Base-by-base conservation (phyloP, 2,113 vertebrate species). In the Amia ocellicauda region DNA sequence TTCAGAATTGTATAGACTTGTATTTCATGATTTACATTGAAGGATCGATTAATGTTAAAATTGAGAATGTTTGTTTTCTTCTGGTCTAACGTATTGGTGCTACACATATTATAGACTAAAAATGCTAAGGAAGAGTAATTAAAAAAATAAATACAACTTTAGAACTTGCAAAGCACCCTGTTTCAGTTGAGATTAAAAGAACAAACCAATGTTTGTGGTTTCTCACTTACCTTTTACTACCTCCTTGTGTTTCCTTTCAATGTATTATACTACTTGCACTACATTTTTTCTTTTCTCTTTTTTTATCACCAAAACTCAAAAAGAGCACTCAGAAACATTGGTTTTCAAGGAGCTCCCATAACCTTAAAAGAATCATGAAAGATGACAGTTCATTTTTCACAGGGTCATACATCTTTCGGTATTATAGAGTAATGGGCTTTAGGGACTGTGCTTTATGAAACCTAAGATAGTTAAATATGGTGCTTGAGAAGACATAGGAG, bases 311-410 rank as follows among this genome's bases (percentile, higher is more conserved):
- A 66, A 78, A 86, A 84, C 66, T 76, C 74, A 60, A 40, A 71
- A 79, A 80, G 54, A 78, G 74, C 66, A 70, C 63, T 74, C 74
- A 77, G 80, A 80, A 85, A 71, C 62, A 64, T 23, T 56, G 60
- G 71, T 80, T 85, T 76, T 88, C 79, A 80, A 84, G 81, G 80
- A 88, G 82, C 77, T 31, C 81, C 79, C 79, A 82, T 89, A 89
- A 88, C 84, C 84, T 86, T 88, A 85, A 81, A 80, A 79, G 85
- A 88, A 87, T 88, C 86, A 89, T 89, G 88, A 89, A 89, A 87
- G 83, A 78, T 89, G 89, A 87, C 88, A 89, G 86, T 88, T 87
- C 86, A 89, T 89, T 89, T 89, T 89, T 91, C 89, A 90, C 81
- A 81, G 81, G 85, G 82, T 86, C 86, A 88, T 86, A 88, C 85